A percentile compares a stretch with the other conserved stretches of the same genome.
Conservation (phyloP, 2,797 vertebrate genomes). For the Macropus fuliginosus region DNA sequence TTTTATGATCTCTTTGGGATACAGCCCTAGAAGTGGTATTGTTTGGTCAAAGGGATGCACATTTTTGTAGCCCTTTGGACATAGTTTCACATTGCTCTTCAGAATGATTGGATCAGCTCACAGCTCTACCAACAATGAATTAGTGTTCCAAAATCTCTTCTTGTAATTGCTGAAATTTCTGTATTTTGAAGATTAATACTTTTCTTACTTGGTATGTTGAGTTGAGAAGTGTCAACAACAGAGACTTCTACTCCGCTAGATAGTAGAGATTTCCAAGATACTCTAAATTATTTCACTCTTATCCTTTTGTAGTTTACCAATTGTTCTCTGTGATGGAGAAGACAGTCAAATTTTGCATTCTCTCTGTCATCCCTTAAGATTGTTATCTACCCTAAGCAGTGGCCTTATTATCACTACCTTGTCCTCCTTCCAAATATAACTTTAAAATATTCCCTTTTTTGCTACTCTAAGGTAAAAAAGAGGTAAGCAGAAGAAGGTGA, state of each 20-base stretch:
- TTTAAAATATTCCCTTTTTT: neutral
- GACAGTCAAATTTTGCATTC: neutral
- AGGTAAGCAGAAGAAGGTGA: neutral
- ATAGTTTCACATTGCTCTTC: no score
- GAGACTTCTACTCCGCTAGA: neutral
- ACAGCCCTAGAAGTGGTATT: no score
- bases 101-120: no score
- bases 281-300: neutral
- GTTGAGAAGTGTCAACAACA: neutral
- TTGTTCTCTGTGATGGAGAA: neutral
- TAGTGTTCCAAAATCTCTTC: neutral
- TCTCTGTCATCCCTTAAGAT: neutral
- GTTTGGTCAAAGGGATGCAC: no score
- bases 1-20: no score
- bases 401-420: neutral
- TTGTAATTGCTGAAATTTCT: neutral
- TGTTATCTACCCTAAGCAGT: neutral
- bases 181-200: neutral
- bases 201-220: neutral
- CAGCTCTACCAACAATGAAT: no score
- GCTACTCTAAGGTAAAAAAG: neutral
- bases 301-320: neutral
- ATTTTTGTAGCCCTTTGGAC: no score
- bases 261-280: neutral
- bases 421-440: neutral